phyloP scores from a whole-genome alignment of 2,113 vertebrate species.

The Caranx ignobilis region DNA sequence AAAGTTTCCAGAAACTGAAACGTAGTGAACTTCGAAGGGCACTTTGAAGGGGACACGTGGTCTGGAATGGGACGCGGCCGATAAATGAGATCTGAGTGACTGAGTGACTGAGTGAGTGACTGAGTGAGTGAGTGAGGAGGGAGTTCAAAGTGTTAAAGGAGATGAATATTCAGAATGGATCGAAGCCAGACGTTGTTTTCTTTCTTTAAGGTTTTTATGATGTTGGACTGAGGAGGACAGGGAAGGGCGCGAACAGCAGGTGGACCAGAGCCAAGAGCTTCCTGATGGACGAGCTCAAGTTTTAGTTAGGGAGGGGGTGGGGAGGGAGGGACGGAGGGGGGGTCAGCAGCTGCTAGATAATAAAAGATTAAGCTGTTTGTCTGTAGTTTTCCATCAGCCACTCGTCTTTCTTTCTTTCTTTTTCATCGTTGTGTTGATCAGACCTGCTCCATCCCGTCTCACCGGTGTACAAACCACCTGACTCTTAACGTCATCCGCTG shows the following conservation, averaged over 20 bases:
- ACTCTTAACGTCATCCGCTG: constrained; percentile 88
- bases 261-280: constrained; percentile 5
- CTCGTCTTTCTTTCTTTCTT: constrained; percentile 32
- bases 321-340: not conserved
- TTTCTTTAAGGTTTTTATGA: constrained; percentile 11
- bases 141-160: not conserved
- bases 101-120: not conserved
- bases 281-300: not conserved
- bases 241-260: constrained; percentile 21
- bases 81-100: not conserved
- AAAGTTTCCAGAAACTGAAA: not conserved
- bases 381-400: constrained; percentile 78
- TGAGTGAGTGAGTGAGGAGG: constrained; percentile 1
- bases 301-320: not conserved
- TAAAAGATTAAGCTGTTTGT: constrained; percentile 77
- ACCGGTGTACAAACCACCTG: constrained; percentile 84
- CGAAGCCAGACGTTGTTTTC: constrained; percentile 20
- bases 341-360: constrained; percentile 84
- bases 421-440: constrained; percentile 73
- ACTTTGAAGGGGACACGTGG: constrained; percentile 26
- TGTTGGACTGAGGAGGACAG: constrained; percentile 26
- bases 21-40: not conserved
- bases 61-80: constrained; percentile 22
- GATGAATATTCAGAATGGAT: constrained; percentile 44
- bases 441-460: constrained; percentile 74